Percentiles rank a stretch among this genome's conserved stretches.
Evolutionary conservation across 1,140 invertebrate species (phyloP).

Genomic region (Watersipora subatra): DNA sequence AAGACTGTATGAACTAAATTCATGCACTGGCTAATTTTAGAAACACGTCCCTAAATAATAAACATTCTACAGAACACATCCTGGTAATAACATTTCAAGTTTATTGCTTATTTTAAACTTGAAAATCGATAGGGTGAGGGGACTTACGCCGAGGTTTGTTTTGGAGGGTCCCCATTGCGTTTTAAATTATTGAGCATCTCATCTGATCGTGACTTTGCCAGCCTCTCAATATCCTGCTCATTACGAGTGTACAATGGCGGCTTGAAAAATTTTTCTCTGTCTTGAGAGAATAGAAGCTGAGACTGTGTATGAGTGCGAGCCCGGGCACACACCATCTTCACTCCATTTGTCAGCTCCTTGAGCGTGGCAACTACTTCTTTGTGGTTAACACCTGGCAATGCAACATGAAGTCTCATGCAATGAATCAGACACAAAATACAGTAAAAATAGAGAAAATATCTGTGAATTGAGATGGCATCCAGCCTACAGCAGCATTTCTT

Average conservation of each 20-base stretch:
- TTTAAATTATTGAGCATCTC: too few relatives aligned
- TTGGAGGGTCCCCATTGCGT: too few relatives aligned
- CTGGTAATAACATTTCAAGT: background rate
- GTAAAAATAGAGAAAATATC: too few relatives aligned
- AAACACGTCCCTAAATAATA: too few relatives aligned
- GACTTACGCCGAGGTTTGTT: too few relatives aligned
- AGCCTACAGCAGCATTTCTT: too few relatives aligned
- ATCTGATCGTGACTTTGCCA: background rate
- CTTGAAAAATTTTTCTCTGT: constrained; percentile 10
- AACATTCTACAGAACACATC: background rate
- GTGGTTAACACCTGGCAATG: constrained; percentile 84
- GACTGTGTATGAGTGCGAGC: constrained; percentile 14
- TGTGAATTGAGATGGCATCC: too few relatives aligned
- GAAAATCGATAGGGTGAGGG: too few relatives aligned
- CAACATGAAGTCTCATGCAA: background rate
- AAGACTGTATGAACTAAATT: too few relatives aligned
- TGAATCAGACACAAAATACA: too few relatives aligned
- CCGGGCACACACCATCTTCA: constrained; percentile 81
- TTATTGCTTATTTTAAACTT: too few relatives aligned
- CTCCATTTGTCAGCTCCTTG: constrained; percentile 82
- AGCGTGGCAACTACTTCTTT: constrained; percentile 86
- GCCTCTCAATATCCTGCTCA: background rate
- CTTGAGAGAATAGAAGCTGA: constrained; percentile 18
- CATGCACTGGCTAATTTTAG: too few relatives aligned
- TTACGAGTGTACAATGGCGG: background rate